A percentile compares a stretch with the other conserved stretches of the same genome.
These are phyloP conservation scores for Platerodrilus igneus DNA, from an alignment of 2,888 invertebrate genomes.

Conservation along the genomic window DNA sequence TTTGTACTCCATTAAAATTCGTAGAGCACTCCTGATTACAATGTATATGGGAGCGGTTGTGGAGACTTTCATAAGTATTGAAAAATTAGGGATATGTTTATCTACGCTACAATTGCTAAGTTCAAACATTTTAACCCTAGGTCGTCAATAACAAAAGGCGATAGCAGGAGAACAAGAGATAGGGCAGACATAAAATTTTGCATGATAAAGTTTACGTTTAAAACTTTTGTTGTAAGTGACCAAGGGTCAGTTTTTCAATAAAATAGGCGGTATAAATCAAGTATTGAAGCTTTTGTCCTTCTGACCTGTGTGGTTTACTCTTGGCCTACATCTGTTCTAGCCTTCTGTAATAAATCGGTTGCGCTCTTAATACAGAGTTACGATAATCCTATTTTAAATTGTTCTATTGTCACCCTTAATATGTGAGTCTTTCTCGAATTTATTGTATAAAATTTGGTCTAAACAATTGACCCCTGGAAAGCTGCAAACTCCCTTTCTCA, in stretches of 20 bases:
- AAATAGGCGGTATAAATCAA: conserved; percentile 47
- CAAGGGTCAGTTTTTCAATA: conserved; percentile 40
- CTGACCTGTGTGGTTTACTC: conserved; percentile 44
- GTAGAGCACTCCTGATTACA: conserved; percentile 14
- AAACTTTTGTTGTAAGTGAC: conserved; percentile 38
- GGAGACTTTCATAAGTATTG: conserved; percentile 32
- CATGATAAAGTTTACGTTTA: conserved; percentile 40
- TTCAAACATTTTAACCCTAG: conserved; percentile 48
- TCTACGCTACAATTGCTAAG: conserved; percentile 46
- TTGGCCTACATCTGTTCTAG: conserved; percentile 49
- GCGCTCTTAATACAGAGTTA: conserved; percentile 27
- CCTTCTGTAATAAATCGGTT: conserved; percentile 36
- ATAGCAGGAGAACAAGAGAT: conserved; percentile 36
- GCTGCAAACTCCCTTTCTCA: conserved; percentile 16
- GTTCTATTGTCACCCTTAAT: conserved; percentile 28
- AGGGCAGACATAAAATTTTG: conserved; percentile 41
- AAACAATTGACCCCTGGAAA: conserved; percentile 12
- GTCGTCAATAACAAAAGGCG: conserved; percentile 39
- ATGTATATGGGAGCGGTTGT: conserved; percentile 21
- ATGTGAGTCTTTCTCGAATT: conserved; percentile 21
- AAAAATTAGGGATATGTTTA: conserved; percentile 48
- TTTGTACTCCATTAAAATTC: conserved; percentile 12
- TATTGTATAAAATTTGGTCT: conserved; percentile 12
- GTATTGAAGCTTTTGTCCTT: conserved; percentile 42
- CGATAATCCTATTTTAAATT: conserved; percentile 32